phyloP scores from a whole-genome alignment of 2,113 vertebrate species.

The Dipodomys stephensi region DNA sequence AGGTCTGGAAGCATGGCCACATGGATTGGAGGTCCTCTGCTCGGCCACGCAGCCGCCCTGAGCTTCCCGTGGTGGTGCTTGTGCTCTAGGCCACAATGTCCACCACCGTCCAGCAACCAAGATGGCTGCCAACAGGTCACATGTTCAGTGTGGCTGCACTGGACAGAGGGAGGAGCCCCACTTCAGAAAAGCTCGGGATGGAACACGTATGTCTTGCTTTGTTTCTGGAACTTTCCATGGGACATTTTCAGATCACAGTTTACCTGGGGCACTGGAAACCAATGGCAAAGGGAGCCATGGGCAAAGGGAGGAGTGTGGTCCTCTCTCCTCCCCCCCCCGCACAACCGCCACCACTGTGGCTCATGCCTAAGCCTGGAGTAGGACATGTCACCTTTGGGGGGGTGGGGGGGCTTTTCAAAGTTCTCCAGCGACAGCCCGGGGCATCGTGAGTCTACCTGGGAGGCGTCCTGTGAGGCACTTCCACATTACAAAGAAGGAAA shows the following conservation, averaged over 20 bases:
- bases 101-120: neutral
- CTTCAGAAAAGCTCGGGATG: neutral
- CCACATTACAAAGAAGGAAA: conserved; percentile 2
- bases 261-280: neutral
- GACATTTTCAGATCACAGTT: neutral
- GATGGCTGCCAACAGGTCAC: too few species aligned
- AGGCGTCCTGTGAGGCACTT: neutral
- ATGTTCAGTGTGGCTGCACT: neutral
- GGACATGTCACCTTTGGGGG: neutral
- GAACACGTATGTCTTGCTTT: neutral
- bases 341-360: neutral
- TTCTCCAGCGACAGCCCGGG: neutral
- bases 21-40: too few species aligned
- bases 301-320: accelerated
- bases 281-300: neutral
- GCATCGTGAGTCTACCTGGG: neutral
- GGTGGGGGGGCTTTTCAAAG: neutral
- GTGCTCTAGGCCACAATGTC: neutral
- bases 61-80: accelerated
- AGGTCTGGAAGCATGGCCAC: too few species aligned
- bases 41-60: too few species aligned
- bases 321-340: too few species aligned
- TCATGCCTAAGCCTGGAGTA: neutral
- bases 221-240: neutral
- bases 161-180: neutral